Base-by-base conservation (phyloP, 1,140 invertebrate genomes). In the Sarcophaga bullata region DNA sequence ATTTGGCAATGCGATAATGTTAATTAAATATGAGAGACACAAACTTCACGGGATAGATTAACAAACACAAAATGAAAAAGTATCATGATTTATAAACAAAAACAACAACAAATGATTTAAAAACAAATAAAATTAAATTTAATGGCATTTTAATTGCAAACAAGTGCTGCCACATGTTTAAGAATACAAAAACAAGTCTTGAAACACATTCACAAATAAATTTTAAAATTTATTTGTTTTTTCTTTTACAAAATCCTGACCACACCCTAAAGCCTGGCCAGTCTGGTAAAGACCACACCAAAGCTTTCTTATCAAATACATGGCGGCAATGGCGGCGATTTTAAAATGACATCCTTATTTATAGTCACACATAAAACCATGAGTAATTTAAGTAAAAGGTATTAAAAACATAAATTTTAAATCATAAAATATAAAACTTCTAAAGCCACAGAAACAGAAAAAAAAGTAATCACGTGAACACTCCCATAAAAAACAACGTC, bases 281-380 rank as follows among this genome's bases (percentile, higher is more conserved):
- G 6, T 9, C 17, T n/a, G 62, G 7, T n/a, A 13, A 58, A 52
- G 8, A 10, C 50, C 8, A 62, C 10, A n/a, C 54, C 10, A 11
- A 15, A 62, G 11, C 54, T 68, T 25, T 25, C 62, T 68, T 68
- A 68, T 17, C 62, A 68, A 8, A 9, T 68, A 10, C 1, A 52
- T 52, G 25, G 25, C 25, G 25, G 25, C 25, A 37, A 37, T 4
- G 4, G 25, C 25, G 25, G 7, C 15, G 54, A n/a, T n/a, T 58
- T n/a, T 58, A n/a, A 58, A 58, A 58, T 58, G 54, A n/a, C 54
- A n/a, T 58, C 54, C 54, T 58, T 58, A 58, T 58, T 58, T 52
- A 52, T 13, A 3, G 8, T n/a, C 25, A 37, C 4, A 37, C 25
- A 37, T 37, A 37, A 37, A 37, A 37, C 25, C 25, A 37, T 37